Base-by-base conservation (phyloP, 1,140 invertebrate species). In the Pseudomyrmex gracilis region DNA sequence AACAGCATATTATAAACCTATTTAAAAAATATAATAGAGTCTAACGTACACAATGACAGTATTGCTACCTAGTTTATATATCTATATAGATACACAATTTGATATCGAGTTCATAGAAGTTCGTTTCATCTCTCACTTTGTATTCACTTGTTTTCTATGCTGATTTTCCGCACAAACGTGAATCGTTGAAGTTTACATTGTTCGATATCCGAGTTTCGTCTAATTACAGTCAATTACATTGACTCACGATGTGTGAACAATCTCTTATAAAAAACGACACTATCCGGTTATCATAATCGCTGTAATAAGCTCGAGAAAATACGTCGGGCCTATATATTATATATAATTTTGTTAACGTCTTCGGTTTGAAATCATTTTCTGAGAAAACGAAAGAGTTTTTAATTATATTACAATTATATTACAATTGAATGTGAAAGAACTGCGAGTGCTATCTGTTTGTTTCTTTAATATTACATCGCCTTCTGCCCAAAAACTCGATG, bases 1-100 rank as follows among this genome's bases (percentile, higher is more conserved):
- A 93, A 93, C 93, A 34, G 34, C 34, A 84, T 83, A 91, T 93
- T 91, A 92, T 93, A 93, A 93, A 93, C 84, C 90, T 93, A 93
- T 93, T 77, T 93, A 93, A 91, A 93, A 92, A 93, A 93, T 93
- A 92, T 91, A 93, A 88, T 92, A 73, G 74, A 68, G 90, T 91
- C 93, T 93, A 93, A 93, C 92, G 78, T 92, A 92, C 90, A 93
- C 89, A 90, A 89, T 92, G 87, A 93, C 90, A 91, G 89, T 92
- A 91, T 90, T 92, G 89, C 85, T 91, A 92, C 78, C 86, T 90
- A 92, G 88, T 85, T 34, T 91, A 89, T 88, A 84, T 88, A 88
- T 89, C 91, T 87, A 34, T 34, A 89, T 84, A 85, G 84, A 86
- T 87, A 86, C 89, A 90, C 83, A 86, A 88, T 87, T 90, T 91